phyloP scores from a whole-genome alignment of 2,113 vertebrate genomes.

The Lathamus discolor region DNA sequence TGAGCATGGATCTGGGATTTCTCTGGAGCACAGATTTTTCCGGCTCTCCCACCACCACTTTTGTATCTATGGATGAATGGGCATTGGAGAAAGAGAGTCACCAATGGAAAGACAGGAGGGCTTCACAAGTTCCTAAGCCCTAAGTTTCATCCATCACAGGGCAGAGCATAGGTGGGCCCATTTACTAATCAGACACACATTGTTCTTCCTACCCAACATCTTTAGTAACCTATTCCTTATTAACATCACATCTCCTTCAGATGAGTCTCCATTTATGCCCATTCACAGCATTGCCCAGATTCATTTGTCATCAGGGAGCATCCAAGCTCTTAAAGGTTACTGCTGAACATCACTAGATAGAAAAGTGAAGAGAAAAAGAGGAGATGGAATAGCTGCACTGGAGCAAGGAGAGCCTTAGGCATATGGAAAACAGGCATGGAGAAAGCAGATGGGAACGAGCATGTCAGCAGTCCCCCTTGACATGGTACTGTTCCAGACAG shows the following conservation, averaged over 20 bases:
- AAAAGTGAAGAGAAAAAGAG: not conserved
- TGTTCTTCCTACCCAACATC: not conserved
- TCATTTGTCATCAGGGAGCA: not conserved
- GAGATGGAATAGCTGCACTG: not conserved
- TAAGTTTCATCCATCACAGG: fast-evolving
- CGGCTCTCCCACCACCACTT: not conserved
- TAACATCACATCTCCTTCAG: not conserved
- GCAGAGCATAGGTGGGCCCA: not conserved
- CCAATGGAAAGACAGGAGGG: not conserved
- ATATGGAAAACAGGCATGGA: not conserved
- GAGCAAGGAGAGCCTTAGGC: not conserved
- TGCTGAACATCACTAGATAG: not conserved
- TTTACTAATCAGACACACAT: not conserved
- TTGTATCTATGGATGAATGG: not conserved
- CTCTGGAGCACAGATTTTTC: not conserved
- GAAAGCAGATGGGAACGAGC: not conserved
- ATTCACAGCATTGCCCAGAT: not conserved
- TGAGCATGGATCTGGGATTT: not conserved
- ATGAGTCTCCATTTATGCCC: not conserved
- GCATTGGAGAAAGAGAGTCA: not conserved
- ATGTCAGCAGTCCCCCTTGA: not conserved
- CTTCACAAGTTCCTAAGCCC: not conserved
- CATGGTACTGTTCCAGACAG: not conserved
- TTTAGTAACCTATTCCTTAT: not conserved
- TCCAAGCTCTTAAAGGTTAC: not conserved